Conservation (phyloP, 2,797 vertebrate species). For the Galago senegalensis region DNA sequence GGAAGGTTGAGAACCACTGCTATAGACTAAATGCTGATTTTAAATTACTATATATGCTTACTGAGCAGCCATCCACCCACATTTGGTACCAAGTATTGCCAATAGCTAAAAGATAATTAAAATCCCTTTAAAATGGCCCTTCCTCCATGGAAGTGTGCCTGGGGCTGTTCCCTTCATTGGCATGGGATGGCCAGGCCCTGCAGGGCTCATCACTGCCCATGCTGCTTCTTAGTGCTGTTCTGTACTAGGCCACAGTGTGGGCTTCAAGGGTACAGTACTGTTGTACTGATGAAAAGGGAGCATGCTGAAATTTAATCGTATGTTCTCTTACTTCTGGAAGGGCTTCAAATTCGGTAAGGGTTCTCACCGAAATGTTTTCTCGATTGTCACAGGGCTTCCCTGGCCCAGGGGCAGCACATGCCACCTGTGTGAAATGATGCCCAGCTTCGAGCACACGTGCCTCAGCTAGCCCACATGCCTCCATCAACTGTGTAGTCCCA, state of each 20-base stretch:
- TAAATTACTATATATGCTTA: background rate
- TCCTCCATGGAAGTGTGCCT: background rate
- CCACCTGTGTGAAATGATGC: background rate
- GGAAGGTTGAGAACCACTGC: no score
- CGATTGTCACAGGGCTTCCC: background rate
- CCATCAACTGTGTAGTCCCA: background rate
- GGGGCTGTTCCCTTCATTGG: background rate
- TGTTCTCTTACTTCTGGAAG: background rate
- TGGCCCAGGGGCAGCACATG: background rate
- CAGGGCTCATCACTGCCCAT: background rate
- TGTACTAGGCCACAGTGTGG: background rate
- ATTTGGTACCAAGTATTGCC: background rate
- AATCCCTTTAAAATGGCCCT: background rate
- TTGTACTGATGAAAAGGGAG: background rate
- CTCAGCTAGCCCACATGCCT: background rate
- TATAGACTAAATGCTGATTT: background rate
- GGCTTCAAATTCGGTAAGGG: background rate
- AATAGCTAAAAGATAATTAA: background rate
- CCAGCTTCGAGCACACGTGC: background rate
- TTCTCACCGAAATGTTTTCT: background rate
- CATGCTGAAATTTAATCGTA: background rate
- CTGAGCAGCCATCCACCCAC: background rate
- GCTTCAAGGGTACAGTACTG: background rate
- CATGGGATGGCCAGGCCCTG: background rate
- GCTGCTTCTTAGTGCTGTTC: fast-evolving